Evolutionary conservation across 1,140 invertebrate genomes (phyloP), one percentile per base, ranked within the genome.

Genomic region (Dysdera silvatica): DNA sequence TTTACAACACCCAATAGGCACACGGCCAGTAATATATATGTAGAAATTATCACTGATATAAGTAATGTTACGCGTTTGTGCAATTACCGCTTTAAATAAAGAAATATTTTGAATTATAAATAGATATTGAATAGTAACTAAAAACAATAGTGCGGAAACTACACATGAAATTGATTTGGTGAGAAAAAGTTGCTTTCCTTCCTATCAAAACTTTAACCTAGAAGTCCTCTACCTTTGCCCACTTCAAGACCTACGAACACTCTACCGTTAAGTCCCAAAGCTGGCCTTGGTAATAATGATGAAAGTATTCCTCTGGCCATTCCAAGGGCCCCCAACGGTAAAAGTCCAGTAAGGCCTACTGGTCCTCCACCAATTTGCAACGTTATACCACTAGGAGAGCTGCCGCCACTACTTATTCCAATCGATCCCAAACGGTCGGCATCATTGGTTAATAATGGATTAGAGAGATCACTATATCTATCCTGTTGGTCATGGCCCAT

Each of bases 191-290:
- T n/a, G n/a, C n/a, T n/a, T n/a, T n/a, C n/a, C n/a, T n/a, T n/a
- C n/a, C n/a, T n/a, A n/a, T n/a, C n/a, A n/a, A n/a, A n/a, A n/a
- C n/a, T n/a, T n/a, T n/a, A n/a, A n/a, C n/a, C n/a, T n/a, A n/a
- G n/a, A 23, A 59, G 18, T 37, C 43, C 52, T 20, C 61, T 28
- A 37, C 61, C 60, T 55, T 32, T 63, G 3, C 61, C 61, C 16
- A 63, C 51, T 49, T 63, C 61, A 0, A 63, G 28, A 14, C 61
- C 61, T 24, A 63, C n/a, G n/a, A 49, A 63, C 2, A 63, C 52
- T 41, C 56, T 63, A 4, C 52, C 55, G 33, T 63, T 63, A 7
- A 63, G n/a, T 29, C 61, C 61, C 4, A 63, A 20, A 18, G 32
- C 10, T 10, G 61, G 61, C 29, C 61, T 23, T 6, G 61, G 61